Conservation (phyloP, 2,888 invertebrate genomes). For the Abrostola tripartita region DNA sequence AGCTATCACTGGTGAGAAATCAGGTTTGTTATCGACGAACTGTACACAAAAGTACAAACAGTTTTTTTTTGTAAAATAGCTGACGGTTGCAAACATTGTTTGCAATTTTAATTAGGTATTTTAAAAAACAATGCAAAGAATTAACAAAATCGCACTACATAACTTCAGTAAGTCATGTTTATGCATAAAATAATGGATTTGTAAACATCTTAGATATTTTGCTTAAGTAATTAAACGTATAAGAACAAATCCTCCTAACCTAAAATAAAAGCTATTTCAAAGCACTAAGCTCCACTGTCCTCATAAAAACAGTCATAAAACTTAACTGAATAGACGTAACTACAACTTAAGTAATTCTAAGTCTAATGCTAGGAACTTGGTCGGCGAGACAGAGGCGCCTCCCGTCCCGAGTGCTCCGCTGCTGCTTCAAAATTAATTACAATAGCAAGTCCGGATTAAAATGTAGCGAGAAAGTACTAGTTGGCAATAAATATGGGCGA, state of each 20-base stretch:
- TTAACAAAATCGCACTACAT: too few relatives aligned
- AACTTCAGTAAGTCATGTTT: too few relatives aligned
- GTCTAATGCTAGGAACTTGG: slow-evolving; percentile 17
- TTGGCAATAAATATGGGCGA: slow-evolving; percentile 24
- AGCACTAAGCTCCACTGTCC: neutral
- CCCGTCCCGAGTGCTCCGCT: slow-evolving; percentile 8
- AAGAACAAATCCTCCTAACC: neutral
- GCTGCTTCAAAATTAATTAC: slow-evolving; percentile 47
- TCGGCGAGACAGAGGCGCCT: slow-evolving; percentile 10
- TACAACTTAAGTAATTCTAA: slow-evolving; percentile 1
- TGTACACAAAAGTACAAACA: too few relatives aligned
- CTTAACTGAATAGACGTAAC: slow-evolving; percentile 8
- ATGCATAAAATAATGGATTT: too few relatives aligned
- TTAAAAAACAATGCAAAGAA: too few relatives aligned
- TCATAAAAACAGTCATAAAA: slow-evolving; percentile 18
- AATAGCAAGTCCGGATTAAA: slow-evolving; percentile 31
- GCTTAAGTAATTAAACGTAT: neutral
- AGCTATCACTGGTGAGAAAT: neutral
- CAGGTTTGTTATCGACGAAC: neutral
- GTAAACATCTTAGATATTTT: too few relatives aligned
- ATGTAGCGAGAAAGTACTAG: slow-evolving; percentile 32
- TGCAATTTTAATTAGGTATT: too few relatives aligned
- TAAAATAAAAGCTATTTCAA: neutral
- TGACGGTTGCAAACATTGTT: too few relatives aligned
- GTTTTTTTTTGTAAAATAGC: too few relatives aligned